Evolutionary conservation across 2,113 vertebrate genomes (phyloP).

Genomic region (Corvus moneduloides): DNA sequence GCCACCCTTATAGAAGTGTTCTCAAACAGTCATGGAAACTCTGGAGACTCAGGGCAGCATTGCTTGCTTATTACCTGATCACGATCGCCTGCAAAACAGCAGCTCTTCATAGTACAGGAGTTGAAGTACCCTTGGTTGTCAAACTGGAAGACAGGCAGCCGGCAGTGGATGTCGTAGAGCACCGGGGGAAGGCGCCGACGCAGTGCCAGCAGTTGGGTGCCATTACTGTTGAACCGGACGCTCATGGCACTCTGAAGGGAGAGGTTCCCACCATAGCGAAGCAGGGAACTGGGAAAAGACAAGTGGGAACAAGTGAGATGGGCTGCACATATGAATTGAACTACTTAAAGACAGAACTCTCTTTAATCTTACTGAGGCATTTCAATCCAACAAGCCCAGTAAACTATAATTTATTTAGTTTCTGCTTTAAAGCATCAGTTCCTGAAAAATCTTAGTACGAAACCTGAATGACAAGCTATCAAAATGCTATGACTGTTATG

Average conservation of each 20-base stretch:
- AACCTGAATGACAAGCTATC: neutral
- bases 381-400: neutral
- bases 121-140: slow-evolving; percentile 99
- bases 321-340: rapidly evolving
- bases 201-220: slow-evolving; percentile 92
- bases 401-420: neutral
- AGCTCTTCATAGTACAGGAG: slow-evolving; percentile 99
- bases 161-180: slow-evolving; percentile 95
- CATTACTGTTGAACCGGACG: slow-evolving; percentile 95
- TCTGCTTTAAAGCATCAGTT: neutral
- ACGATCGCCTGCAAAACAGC: slow-evolving; percentile 96
- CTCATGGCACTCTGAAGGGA: slow-evolving; percentile 98
- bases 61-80: slow-evolving; percentile 83
- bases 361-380: neutral
- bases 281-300: slow-evolving; percentile 80
- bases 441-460: neutral
- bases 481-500: neutral
- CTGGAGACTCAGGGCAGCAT: neutral
- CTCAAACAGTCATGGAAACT: neutral
- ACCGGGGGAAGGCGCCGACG: slow-evolving; percentile 93
- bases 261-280: slow-evolving; percentile 94
- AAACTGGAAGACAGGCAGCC: slow-evolving; percentile 96
- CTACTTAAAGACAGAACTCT: neutral
- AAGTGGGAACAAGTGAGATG: neutral
- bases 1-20: neutral